A percentile compares a stretch with the other conserved stretches of the same genome.
phyloP scores from a whole-genome alignment of 2,113 vertebrate species.

The Trogon surrucura region DNA sequence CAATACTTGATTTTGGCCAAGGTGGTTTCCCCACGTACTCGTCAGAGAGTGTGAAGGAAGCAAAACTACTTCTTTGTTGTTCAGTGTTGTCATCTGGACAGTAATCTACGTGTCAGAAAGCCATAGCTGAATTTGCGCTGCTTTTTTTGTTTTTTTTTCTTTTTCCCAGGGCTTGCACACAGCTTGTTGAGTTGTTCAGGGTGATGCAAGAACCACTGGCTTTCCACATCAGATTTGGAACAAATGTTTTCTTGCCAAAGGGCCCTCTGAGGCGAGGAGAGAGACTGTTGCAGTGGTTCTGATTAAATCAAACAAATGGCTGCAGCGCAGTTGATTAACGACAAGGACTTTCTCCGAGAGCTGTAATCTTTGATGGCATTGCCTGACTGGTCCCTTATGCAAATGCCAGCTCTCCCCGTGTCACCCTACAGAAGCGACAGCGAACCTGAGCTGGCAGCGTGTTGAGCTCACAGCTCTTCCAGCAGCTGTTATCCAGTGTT shows the following conservation, averaged over 20 bases:
- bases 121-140: background rate
- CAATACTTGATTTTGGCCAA: background rate
- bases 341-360: background rate
- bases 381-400: background rate
- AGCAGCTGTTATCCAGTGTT: background rate
- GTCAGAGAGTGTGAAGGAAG: background rate
- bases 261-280: background rate
- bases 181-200: background rate
- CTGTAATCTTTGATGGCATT: background rate
- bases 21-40: background rate
- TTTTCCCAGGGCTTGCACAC: background rate
- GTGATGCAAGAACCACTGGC: constrained; percentile 3
- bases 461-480: accelerated
- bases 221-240: background rate
- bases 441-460: background rate
- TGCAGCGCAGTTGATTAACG: background rate
- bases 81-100: background rate
- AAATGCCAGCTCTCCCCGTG: background rate
- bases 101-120: background rate
- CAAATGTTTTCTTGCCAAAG: background rate
- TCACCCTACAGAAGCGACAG: background rate
- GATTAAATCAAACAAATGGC: background rate
- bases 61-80: background rate
- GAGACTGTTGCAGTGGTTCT: background rate
- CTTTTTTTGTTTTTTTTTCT: too few species aligned